Conservation (phyloP, 2,888 invertebrate species). For the Chaitophorus viminalis region DNA sequence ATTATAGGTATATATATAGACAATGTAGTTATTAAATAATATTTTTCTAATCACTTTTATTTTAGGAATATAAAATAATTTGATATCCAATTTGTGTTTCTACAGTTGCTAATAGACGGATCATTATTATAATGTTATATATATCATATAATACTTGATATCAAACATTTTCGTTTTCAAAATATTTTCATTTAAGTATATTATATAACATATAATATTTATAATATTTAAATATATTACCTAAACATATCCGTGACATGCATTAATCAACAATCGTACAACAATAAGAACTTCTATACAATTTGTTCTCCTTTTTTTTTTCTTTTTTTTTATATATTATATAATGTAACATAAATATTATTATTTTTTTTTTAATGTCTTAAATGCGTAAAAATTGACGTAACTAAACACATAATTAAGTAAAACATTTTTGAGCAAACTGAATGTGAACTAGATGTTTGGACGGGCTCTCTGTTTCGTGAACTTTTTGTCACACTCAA, state of each 20-base stretch:
- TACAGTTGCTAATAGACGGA: constrained; percentile 46
- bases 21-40: constrained; percentile 24
- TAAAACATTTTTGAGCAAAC: constrained; percentile 60
- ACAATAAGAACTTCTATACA: constrained; percentile 60
- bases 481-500: constrained; percentile 71
- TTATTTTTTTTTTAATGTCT: constrained; percentile 29
- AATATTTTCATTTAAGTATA: constrained; percentile 47
- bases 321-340: constrained; percentile 10
- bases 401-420: constrained; percentile 57
- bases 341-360: constrained; percentile 30
- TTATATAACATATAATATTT: constrained; percentile 6
- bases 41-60: constrained; percentile 43
- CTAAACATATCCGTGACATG: constrained; percentile 57
- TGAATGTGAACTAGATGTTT: constrained; percentile 60
- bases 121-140: constrained; percentile 17
- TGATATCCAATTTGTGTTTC: constrained; percentile 26
- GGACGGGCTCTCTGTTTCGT: constrained; percentile 59
- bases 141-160: constrained; percentile 31
- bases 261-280: constrained; percentile 59
- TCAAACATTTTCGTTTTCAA: constrained; percentile 35
- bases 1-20: neutral
- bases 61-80: constrained; percentile 53
- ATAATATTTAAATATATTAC: constrained; percentile 44
- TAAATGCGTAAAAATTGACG: constrained; percentile 59
- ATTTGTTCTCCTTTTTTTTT: constrained; percentile 37